phyloP scores from a whole-genome alignment of 1,140 invertebrate species.

The Drosophila sucinea region DNA sequence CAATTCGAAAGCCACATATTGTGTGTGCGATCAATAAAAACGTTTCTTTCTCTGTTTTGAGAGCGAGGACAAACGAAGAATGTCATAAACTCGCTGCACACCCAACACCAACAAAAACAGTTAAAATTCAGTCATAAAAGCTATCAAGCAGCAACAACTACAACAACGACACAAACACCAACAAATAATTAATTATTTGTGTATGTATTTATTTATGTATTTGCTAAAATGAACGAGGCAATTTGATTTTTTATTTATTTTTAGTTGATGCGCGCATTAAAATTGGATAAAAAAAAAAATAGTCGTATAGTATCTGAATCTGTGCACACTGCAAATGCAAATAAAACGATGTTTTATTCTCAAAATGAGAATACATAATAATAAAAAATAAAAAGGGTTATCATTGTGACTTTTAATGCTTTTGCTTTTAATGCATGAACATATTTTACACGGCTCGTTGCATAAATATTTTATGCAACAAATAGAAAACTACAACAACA shows the following conservation, averaged over 20 bases:
- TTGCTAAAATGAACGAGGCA: slow-evolving; percentile 43
- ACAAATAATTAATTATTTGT: slow-evolving; percentile 49
- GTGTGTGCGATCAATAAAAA: slow-evolving; percentile 17
- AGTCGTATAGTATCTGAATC: slow-evolving; percentile 19
- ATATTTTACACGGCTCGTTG: slow-evolving; percentile 60
- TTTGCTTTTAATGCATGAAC: slow-evolving; percentile 62
- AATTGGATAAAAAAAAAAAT: slow-evolving; percentile 53
- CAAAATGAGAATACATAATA: slow-evolving; percentile 15
- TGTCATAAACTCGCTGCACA: slow-evolving; percentile 62
- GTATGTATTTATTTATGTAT: slow-evolving; percentile 34
- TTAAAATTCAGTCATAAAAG: slow-evolving; percentile 56
- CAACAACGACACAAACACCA: slow-evolving; percentile 35
- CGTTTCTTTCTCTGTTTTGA: not conserved
- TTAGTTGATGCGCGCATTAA: slow-evolving; percentile 76
- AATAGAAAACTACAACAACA: slow-evolving; percentile 17
- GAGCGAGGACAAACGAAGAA: slow-evolving; percentile 25
- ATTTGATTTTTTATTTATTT: slow-evolving; percentile 72
- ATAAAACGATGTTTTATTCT: slow-evolving; percentile 22
- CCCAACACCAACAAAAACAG: slow-evolving; percentile 20
- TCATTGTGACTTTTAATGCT: slow-evolving; percentile 66
- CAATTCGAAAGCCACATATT: slow-evolving; percentile 48
- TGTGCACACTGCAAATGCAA: slow-evolving; percentile 37
- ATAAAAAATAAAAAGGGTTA: slow-evolving; percentile 60
- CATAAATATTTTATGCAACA: slow-evolving; percentile 65
- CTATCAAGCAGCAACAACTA: slow-evolving; percentile 24